These are phyloP conservation scores for Noctua pronuba DNA, from an alignment of 2,888 invertebrate genomes.

Conservation along the genomic window DNA sequence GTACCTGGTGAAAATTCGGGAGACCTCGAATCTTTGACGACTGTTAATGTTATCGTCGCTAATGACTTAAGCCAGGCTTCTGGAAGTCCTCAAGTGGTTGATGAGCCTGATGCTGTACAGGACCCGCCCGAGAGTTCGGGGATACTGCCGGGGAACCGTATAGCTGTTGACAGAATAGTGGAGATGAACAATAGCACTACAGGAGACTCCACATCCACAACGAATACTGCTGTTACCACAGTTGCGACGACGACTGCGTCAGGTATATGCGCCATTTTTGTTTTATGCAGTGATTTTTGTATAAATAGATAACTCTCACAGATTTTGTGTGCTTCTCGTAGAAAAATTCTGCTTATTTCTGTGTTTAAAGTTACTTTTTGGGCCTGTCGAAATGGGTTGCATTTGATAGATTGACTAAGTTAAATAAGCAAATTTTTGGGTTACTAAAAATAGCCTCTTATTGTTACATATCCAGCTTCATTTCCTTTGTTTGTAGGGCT, in stretches of 20 bases:
- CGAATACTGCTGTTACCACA: constrained; percentile 66
- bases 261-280: constrained; percentile 76
- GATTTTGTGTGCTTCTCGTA: neutral
- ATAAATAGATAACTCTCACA: neutral
- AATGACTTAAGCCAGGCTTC: constrained; percentile 81
- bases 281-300: constrained; percentile 26
- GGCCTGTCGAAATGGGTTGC: neutral
- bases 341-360: neutral
- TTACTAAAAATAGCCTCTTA: fast-evolving
- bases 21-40: constrained; percentile 86
- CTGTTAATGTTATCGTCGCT: constrained; percentile 88
- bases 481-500: neutral
- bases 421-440: too few relatives aligned
- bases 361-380: neutral
- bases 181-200: constrained; percentile 81
- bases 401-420: neutral
- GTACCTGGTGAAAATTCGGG: constrained; percentile 77
- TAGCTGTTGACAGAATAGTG: constrained; percentile 85
- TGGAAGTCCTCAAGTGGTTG: constrained; percentile 77
- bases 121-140: constrained; percentile 77
- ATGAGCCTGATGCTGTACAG: constrained; percentile 74
- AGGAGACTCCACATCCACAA: constrained; percentile 72
- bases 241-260: constrained; percentile 72
- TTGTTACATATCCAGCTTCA: neutral
- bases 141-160: constrained; percentile 78